Percentiles rank a stretch among this genome's conserved stretches.
phyloP scores from a whole-genome alignment of 92 coral and sea anemone species.

The Palythoa caribaeorum region DNA sequence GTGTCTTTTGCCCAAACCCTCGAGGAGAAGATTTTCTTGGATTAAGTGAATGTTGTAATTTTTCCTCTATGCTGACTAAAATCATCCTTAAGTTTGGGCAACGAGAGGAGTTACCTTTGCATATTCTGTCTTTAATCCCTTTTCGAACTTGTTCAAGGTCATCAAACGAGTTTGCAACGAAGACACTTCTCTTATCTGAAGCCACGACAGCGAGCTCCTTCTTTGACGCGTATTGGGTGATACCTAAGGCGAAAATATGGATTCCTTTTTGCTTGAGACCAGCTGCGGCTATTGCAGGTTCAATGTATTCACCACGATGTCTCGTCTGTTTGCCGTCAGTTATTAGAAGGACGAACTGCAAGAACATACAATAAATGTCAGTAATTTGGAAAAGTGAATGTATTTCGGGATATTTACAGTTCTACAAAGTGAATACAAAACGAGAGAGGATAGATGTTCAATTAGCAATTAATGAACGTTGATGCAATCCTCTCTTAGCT shows the following conservation, averaged over 20 bases:
- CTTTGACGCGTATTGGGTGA: constrained; percentile 2
- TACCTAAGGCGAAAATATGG: constrained; percentile 31
- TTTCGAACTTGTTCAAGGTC: constrained; percentile 26
- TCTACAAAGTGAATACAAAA: not conserved
- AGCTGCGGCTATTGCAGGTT: constrained; percentile 18
- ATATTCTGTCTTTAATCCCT: not conserved
- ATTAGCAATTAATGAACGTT: too few relatives aligned
- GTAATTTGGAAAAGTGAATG: not conserved
- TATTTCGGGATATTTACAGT: not conserved
- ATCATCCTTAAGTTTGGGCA: not conserved
- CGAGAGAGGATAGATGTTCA: too few relatives aligned
- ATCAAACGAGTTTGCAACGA: constrained; percentile 33
- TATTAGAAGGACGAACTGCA: constrained; percentile 25
- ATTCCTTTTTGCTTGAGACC: constrained; percentile 34
- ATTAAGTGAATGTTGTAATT: not conserved
- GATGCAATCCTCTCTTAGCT: too few relatives aligned
- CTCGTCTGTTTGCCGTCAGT: constrained; percentile 38
- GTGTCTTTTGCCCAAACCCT: too few relatives aligned
- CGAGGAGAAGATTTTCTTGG: not conserved
- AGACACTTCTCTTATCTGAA: constrained; percentile 10
- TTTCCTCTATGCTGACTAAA: too few relatives aligned
- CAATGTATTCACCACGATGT: constrained; percentile 20
- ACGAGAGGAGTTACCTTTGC: constrained; percentile 17
- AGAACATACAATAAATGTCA: not conserved
- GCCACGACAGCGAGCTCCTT: constrained; percentile 25